Conservation (phyloP, 1,140 invertebrate species). For the Cataglyphis hispanica region DNA sequence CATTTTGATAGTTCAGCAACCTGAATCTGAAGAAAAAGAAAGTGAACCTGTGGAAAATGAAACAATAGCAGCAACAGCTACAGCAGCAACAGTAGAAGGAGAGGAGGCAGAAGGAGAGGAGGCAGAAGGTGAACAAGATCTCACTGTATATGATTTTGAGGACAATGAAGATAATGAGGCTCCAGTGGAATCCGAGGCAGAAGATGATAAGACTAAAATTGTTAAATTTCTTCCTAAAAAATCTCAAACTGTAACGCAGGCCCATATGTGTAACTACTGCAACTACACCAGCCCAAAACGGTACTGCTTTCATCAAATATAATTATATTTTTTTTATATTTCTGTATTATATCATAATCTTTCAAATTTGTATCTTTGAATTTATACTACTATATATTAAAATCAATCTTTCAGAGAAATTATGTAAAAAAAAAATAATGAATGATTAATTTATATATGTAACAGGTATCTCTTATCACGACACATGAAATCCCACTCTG, state of each 20-base stretch:
- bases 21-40: slow-evolving; percentile 87
- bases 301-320: slow-evolving; percentile 75
- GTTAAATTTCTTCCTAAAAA: slow-evolving; percentile 90
- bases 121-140: slow-evolving; percentile 88
- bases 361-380: slow-evolving; percentile 5
- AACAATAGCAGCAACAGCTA: slow-evolving; percentile 82
- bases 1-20: slow-evolving; percentile 95
- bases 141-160: slow-evolving; percentile 90
- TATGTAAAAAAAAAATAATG: not conserved
- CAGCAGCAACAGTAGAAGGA: slow-evolving; percentile 87
- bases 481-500: slow-evolving; percentile 98
- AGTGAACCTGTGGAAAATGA: slow-evolving; percentile 87
- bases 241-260: slow-evolving; percentile 90
- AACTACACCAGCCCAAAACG: slow-evolving; percentile 96
- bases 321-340: slow-evolving; percentile 7
- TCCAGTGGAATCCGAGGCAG: slow-evolving; percentile 88
- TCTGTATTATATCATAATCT: not conserved
- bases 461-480: slow-evolving; percentile 93
- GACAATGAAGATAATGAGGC: slow-evolving; percentile 88
- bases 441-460: not conserved
- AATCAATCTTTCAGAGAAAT: not conserved
- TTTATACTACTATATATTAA: not conserved
- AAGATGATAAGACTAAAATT: slow-evolving; percentile 91
- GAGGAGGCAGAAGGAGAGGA: slow-evolving; percentile 89
- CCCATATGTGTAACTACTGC: slow-evolving; percentile 95